These are phyloP conservation scores for Eulemur macaco DNA, from an alignment of 2,113 vertebrate species.

Conservation along the genomic window DNA sequence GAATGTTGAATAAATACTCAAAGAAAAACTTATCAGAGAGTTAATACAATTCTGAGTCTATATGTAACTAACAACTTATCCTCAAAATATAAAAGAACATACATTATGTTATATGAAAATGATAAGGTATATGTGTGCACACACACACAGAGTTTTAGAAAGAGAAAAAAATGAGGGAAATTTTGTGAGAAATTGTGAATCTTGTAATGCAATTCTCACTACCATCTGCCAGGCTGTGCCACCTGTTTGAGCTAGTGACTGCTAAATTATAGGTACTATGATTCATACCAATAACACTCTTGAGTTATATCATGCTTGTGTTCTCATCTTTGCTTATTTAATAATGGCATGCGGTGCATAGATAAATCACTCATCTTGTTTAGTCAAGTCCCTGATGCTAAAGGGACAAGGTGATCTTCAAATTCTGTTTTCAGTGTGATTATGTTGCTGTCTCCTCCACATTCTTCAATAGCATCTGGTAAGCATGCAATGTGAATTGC, in stretches of 20 bases:
- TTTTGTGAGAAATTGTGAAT: constrained; percentile 32
- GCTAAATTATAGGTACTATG: constrained; percentile 46
- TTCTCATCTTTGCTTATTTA: constrained; percentile 61
- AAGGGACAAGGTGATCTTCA: constrained; percentile 80
- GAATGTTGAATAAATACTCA: background rate
- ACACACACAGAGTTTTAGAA: background rate
- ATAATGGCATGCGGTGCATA: constrained; percentile 28
- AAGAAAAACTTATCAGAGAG: background rate
- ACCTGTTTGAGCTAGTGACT: constrained; percentile 61
- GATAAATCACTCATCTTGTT: constrained; percentile 69
- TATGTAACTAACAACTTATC: background rate
- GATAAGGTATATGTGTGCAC: background rate
- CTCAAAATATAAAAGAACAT: background rate
- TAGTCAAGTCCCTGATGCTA: constrained; percentile 59
- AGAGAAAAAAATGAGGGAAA: background rate
- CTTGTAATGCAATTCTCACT: constrained; percentile 6
- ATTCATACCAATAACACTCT: constrained; percentile 50
- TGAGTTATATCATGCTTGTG: background rate
- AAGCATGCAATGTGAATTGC: constrained; percentile 66
- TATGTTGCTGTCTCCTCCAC: constrained; percentile 67
- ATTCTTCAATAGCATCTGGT: constrained; percentile 78
- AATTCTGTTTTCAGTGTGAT: constrained; percentile 72
- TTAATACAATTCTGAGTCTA: background rate
- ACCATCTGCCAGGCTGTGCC: background rate
- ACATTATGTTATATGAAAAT: background rate